Conservation (phyloP, 2,888 invertebrate genomes). For the Perithous albicinctus region DNA sequence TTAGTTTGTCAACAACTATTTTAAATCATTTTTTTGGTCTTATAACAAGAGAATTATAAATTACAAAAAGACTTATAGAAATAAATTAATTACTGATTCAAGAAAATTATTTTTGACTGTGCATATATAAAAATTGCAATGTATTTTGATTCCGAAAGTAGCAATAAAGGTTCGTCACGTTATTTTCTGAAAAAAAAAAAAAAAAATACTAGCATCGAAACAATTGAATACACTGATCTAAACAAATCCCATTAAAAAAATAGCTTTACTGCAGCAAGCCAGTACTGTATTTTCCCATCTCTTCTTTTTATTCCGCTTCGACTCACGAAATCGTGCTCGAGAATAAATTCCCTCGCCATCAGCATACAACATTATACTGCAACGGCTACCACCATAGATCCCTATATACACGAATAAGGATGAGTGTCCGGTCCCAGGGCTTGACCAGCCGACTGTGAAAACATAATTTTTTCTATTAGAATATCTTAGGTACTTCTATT, state of each 20-base stretch:
- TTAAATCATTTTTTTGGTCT: no score
- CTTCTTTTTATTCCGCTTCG: conserved; percentile 18
- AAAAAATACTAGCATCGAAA: background rate
- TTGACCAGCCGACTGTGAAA: conserved; percentile 61
- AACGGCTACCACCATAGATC: conserved; percentile 9
- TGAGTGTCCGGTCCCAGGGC: conserved; percentile 55
- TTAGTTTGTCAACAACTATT: no score
- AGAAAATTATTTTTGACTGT: no score
- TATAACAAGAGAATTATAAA: no score
- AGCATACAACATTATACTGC: conserved; percentile 45
- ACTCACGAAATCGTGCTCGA: conserved; percentile 61
- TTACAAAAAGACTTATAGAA: no score
- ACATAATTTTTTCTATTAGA: conserved; percentile 41
- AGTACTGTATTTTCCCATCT: conserved; percentile 22
- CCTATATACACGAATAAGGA: conserved; percentile 54
- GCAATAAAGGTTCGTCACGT: no score
- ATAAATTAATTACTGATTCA: no score
- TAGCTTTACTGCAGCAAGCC: background rate
- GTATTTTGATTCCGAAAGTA: no score
- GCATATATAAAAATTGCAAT: no score
- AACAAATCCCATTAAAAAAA: background rate
- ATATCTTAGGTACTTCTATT: conserved; percentile 34
- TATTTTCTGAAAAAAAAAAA: background rate
- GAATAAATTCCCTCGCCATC: conserved; percentile 60
- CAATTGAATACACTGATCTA: background rate